Base-by-base conservation (phyloP, 2,797 vertebrate genomes). In the Acanthurus leucopareius region DNA sequence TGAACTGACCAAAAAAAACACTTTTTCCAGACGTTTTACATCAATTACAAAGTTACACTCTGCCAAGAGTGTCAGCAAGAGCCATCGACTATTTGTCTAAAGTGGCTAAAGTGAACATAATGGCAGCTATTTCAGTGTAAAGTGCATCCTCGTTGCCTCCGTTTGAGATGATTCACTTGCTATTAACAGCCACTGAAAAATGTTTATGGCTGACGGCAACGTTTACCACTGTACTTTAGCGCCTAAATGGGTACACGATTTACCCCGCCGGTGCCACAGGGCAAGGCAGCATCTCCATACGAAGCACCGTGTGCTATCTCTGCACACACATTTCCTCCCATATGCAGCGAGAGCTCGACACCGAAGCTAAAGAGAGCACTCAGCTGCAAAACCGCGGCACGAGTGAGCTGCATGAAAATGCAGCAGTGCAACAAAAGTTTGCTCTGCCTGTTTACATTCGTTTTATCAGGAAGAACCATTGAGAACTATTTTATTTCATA, bases 151-250 rank as follows among this genome's bases (percentile, higher is more conserved):
- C 61, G 86, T 80, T 83, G 83, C 70, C 78, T 71, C 73, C 4
- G 16, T 85, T 89, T 81, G 68, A 79, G 77, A 87, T 86, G 86
- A 90, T 73, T 90, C 86, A 81, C 75, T 75, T 52, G 79, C 84
- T 81, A 69, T 89, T 81, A 86, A 75, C 72, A 74, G 59, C 45
- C 16, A 11, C 62, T 58, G 76, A 85, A 54, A 77, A 65, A 83
- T 65, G 54, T 78, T 86, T 64, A 69, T 49, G 77, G 80, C 73
- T 63, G 76, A 85, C 38, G 7, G 65, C 67, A 70, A 80, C 53
- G 20, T 73, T 77, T 78, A 79, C 54, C 20, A 32, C 58, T 59
- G 47, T 62, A 20, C 81, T 72, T 80, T 22, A 42, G 53, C 2
- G 45, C 44, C 51, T 63, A 63, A 78, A 78, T 45, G 51, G 62